These are phyloP conservation scores for Globodera rostochiensis DNA, from an alignment of 1,140 invertebrate species.

Conservation along the genomic window DNA sequence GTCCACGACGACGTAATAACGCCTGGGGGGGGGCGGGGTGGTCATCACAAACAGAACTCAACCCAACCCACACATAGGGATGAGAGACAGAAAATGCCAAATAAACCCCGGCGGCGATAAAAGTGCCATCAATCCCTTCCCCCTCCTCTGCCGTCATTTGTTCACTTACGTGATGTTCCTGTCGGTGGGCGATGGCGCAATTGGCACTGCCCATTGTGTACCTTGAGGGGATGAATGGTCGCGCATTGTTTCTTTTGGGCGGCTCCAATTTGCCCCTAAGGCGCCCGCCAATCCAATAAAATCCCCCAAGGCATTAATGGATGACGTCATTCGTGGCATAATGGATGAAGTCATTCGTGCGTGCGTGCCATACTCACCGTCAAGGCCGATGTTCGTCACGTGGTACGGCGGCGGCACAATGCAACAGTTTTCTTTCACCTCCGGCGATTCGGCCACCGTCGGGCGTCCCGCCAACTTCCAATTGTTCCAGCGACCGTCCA, in stretches of 20 bases:
- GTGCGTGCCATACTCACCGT: background rate
- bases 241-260: too few relatives aligned
- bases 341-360: background rate
- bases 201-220: conserved; percentile 61
- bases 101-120: too few relatives aligned
- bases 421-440: conserved; percentile 61
- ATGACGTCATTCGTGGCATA: background rate
- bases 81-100: too few relatives aligned
- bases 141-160: too few relatives aligned
- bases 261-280: too few relatives aligned
- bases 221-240: conserved; percentile 19
- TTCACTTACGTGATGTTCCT: conserved; percentile 61
- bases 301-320: background rate
- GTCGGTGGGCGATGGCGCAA: conserved; percentile 60
- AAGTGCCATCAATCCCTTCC: too few relatives aligned
- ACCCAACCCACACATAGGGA: too few relatives aligned
- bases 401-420: conserved; percentile 64
- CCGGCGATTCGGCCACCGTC: conserved; percentile 50
- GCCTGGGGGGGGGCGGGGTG: conserved; percentile 37
- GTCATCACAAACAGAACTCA: background rate
- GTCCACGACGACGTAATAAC: conserved; percentile 65
- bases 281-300: too few relatives aligned
- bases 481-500: conserved; percentile 63
- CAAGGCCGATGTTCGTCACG: conserved; percentile 60
- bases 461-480: conserved; percentile 60